Base-by-base conservation (phyloP, 2,888 invertebrate genomes). In the Pemphredon lugubris region DNA sequence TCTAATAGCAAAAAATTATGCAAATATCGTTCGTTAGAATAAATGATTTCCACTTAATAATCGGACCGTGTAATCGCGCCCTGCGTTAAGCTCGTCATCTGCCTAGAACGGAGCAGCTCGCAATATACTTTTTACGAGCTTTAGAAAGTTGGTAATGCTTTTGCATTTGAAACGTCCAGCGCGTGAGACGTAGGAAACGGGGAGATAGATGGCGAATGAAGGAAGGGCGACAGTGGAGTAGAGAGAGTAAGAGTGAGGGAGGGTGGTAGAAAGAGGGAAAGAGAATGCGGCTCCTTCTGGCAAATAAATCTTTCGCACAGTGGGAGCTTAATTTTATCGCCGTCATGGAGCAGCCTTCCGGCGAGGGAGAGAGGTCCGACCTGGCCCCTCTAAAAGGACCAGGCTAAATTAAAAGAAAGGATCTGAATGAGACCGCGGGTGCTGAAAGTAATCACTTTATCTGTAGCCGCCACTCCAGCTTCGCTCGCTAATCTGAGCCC, bases 361-460 rank as follows among this genome's bases (percentile, higher is more conserved):
- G 37, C 26, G 14, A 42, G 21, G 55, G 64, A 26, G 53, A 55
- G 69, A 42, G 64, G 53, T n/a, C n/a, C n/a, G 47, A 55, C 47
- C 42, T 21, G 51, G 66, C 37, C 51, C 60, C 58, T 68, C 65
- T 74, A 77, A 82, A 77, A 82, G 79, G 75, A 75, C 72, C 66
- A 53, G 65, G 75, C 63, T 79, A 81, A 83, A 83, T 83, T 83
- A 83, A 83, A 79, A 83, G 83, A 84, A 83, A 83, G 81, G 84
- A 84, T 77, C 81, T 71, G 79, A 83, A 83, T 84, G 81, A 84
- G 79, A 81, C 70, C 81, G 63, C 76, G 77, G 71, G 51, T 59
- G 70, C 68, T 75, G 79, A 84, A 83, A 83, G 83, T 84, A 83
- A 83, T 83, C 81, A 83, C 84, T 84, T 83, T 83, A 83, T 83